Evolutionary conservation across 2,113 vertebrate genomes (phyloP).

Genomic region (Vidua chalybeata): DNA sequence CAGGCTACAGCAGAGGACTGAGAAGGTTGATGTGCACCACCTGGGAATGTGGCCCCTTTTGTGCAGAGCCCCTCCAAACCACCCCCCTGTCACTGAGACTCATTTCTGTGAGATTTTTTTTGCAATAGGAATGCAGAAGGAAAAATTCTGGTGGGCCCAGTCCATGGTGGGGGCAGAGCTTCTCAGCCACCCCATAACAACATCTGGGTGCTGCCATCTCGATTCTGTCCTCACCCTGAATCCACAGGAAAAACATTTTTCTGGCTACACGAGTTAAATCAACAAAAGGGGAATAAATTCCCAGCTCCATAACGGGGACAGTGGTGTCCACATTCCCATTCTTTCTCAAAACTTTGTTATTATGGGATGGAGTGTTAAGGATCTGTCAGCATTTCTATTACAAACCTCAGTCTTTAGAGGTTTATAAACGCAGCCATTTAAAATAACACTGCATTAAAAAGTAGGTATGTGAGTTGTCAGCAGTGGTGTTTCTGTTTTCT

Average conservation of each 20-base stretch:
- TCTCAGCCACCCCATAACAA: background rate
- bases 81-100: fast-evolving
- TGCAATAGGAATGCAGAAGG: background rate
- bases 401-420: constrained; percentile 67
- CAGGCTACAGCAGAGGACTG: background rate
- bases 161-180: background rate
- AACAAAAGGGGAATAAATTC: background rate
- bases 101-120: background rate
- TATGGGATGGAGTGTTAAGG: constrained; percentile 69
- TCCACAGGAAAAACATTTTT: background rate
- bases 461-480: constrained; percentile 72
- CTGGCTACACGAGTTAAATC: background rate
- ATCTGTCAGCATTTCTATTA: constrained; percentile 72
- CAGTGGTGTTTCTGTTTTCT: constrained; percentile 68
- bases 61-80: background rate
- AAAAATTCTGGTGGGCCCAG: background rate
- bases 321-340: constrained; percentile 19
- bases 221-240: fast-evolving
- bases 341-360: constrained; percentile 41
- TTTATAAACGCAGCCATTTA: constrained; percentile 69
- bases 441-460: constrained; percentile 70
- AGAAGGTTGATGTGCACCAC: background rate
- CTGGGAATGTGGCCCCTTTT: background rate
- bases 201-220: background rate
- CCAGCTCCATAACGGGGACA: background rate